Evolutionary conservation across 2,888 invertebrate species (phyloP).

Genomic region (Polydesmus complanatus): DNA sequence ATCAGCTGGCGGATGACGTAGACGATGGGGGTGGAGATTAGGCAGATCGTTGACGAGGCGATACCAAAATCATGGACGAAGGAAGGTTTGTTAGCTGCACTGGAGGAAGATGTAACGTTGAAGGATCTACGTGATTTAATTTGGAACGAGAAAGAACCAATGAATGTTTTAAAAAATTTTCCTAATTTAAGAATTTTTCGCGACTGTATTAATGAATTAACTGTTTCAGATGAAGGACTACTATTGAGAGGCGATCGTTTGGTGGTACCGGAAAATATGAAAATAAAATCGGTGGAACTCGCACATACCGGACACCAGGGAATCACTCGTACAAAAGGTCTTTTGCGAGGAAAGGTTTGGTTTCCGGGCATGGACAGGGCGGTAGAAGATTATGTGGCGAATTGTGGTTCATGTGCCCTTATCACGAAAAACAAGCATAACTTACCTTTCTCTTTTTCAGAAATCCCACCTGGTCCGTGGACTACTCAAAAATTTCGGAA

Average conservation of each 20-base stretch:
- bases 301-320: conserved; percentile 22
- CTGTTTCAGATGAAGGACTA: background rate
- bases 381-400: conserved; percentile 5
- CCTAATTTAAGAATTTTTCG: background rate
- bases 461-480: conserved; percentile 14
- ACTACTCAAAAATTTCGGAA: conserved; percentile 5
- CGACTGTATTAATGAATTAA: background rate
- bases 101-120: conserved; percentile 6
- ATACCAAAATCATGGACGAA: background rate
- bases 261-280: conserved; percentile 14
- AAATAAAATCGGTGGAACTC: conserved; percentile 17
- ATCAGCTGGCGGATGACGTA: background rate
- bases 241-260: conserved; percentile 9
- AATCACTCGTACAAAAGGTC: conserved; percentile 19
- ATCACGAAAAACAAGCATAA: background rate
- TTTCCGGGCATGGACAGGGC: conserved; percentile 20
- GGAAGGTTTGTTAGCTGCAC: conserved; percentile 8
- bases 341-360: conserved; percentile 21
- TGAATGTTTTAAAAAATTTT: background rate
- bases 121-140: background rate
- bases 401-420: conserved; percentile 5
- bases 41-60: no score
- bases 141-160: background rate
- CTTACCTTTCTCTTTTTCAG: conserved; percentile 9
- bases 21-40: background rate